These are phyloP conservation scores for Parasteatoda lunata DNA, from an alignment of 2,888 invertebrate genomes.

Conservation along the genomic window DNA sequence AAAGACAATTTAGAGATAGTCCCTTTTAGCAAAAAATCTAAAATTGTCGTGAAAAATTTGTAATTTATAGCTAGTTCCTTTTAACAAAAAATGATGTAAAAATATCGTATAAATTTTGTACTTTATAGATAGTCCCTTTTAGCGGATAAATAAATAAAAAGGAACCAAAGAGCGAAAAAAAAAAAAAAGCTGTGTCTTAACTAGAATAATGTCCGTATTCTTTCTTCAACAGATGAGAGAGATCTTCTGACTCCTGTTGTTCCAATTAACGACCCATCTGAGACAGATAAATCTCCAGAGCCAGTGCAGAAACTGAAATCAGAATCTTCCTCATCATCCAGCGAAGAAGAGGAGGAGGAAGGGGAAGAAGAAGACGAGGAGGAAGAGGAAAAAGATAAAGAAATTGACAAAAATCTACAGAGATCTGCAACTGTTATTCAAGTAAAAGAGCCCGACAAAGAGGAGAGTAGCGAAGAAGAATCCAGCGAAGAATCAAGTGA, in stretches of 20 bases:
- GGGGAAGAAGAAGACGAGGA: conserved; percentile 70
- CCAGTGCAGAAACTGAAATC: conserved; percentile 2
- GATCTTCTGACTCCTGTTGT: conserved; percentile 59
- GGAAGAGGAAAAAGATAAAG: conserved; percentile 70
- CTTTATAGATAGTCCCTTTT: no score
- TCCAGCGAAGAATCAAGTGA: conserved; percentile 51
- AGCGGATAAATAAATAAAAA: no score
- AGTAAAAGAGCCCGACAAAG: conserved; percentile 67
- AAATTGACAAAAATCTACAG: conserved; percentile 70
- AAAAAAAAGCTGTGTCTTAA: no score
- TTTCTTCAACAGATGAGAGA: conserved; percentile 43
- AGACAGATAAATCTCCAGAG: conserved; percentile 3
- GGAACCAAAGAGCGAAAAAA: no score
- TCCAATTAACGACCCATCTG: conserved; percentile 35
- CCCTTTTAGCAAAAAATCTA: no score
- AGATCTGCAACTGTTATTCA: conserved; percentile 70
- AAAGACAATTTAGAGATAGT: no score
- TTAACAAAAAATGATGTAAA: no score
- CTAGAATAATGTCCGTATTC: no score
- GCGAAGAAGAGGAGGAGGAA: conserved; percentile 71
- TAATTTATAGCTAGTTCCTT: no score
- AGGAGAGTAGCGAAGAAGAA: conserved; percentile 48
- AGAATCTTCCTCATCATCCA: conserved; percentile 67
- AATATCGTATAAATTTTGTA: no score
- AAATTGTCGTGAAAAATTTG: no score